These are phyloP conservation scores for Erinaceus europaeus DNA, from an alignment of 2,113 vertebrate species.

Conservation along the genomic window DNA sequence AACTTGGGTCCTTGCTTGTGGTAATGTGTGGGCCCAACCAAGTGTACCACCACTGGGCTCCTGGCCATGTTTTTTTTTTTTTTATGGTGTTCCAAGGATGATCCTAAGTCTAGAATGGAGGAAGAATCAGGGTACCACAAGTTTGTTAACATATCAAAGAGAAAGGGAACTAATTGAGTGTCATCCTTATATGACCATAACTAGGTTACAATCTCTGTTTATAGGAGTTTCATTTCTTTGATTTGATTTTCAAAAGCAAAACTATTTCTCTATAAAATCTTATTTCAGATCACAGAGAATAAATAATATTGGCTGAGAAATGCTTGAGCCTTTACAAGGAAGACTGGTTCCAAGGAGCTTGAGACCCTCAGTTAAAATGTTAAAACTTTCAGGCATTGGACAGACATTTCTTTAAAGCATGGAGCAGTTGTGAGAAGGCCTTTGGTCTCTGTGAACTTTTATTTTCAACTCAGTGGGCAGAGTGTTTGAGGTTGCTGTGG, in stretches of 20 bases:
- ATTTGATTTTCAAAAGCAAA: not conserved
- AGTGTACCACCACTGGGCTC: too few relatives aligned
- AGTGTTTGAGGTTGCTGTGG: not conserved
- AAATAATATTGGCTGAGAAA: not conserved
- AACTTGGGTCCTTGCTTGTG: too few relatives aligned
- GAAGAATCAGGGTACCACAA: not conserved
- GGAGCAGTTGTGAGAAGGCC: rapidly evolving
- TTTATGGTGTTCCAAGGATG: not conserved
- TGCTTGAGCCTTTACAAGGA: not conserved
- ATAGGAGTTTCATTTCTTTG: not conserved
- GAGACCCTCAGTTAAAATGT: not conserved
- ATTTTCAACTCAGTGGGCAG: not conserved
- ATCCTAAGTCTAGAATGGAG: not conserved
- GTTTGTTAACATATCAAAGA: too few relatives aligned
- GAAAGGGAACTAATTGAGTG: slow-evolving; percentile 31
- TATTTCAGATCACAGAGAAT: not conserved
- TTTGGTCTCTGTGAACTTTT: slow-evolving; percentile 33
- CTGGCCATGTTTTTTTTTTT: too few relatives aligned
- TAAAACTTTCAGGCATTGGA: not conserved
- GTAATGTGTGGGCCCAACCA: too few relatives aligned
- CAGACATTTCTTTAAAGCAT: slow-evolving; percentile 26
- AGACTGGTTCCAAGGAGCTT: not conserved
- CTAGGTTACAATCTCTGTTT: not conserved
- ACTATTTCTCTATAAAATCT: not conserved
- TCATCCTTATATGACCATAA: not conserved